phyloP scores from a whole-genome alignment of 2,888 invertebrate genomes.

The Lymantria monacha region DNA sequence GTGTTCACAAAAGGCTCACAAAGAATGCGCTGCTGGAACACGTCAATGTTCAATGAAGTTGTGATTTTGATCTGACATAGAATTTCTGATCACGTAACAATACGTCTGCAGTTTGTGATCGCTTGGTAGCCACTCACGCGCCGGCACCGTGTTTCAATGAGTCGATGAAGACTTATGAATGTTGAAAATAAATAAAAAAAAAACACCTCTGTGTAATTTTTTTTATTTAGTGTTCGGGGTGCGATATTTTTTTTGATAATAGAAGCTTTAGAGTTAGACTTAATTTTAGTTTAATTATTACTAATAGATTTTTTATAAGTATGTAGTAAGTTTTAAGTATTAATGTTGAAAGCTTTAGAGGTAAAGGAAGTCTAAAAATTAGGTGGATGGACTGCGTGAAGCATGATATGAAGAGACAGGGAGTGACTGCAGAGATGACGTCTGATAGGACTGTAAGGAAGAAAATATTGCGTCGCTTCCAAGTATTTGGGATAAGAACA shows the following conservation, averaged over 20 bases:
- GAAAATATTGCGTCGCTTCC: no score
- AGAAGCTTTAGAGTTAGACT: no score
- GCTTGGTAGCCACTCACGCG: slow-evolving; percentile 25
- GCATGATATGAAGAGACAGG: no score
- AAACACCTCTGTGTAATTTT: slow-evolving; percentile 7
- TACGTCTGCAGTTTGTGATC: slow-evolving; percentile 42
- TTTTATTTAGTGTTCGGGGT: neutral
- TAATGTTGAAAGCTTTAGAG: no score
- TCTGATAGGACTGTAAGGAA: no score
- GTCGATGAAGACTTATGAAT: slow-evolving; percentile 15
- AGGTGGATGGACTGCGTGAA: no score
- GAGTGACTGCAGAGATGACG: no score
- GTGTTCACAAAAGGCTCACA: neutral
- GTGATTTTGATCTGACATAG: slow-evolving; percentile 59
- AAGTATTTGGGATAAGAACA: no score
- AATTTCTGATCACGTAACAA: slow-evolving; percentile 63
- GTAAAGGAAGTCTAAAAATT: no score
- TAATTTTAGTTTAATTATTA: no score
- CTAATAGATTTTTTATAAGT: no score
- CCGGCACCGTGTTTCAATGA: slow-evolving; percentile 30
- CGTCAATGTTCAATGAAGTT: slow-evolving; percentile 41
- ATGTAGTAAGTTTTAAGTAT: no score
- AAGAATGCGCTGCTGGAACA: slow-evolving; percentile 9
- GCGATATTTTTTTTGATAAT: neutral
- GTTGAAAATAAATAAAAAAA: slow-evolving; percentile 7